Conservation (phyloP, 2,113 vertebrate species). For the Marcusenius ussheri region DNA sequence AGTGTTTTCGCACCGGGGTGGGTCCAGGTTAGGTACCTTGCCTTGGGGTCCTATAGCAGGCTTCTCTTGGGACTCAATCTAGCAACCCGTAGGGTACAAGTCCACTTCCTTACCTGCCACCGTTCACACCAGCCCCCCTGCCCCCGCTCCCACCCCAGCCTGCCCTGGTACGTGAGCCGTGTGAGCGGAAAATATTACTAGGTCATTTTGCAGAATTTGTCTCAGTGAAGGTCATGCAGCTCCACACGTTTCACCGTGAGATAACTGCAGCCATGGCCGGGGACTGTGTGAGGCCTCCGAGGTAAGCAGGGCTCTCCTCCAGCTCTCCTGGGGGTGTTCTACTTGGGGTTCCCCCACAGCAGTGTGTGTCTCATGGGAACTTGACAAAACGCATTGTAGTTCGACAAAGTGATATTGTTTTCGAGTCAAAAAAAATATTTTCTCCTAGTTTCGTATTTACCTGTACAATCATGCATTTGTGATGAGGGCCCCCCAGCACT, state of each 20-base stretch:
- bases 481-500: not conserved
- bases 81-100: not conserved
- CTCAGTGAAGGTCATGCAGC: not conserved
- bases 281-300: not conserved
- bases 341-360: not conserved
- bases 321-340: not conserved
- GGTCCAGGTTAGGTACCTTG: not conserved
- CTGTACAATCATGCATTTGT: not conserved
- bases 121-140: not conserved
- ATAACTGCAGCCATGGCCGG: not conserved
- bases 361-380: not conserved
- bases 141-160: not conserved
- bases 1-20: not conserved
- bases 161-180: not conserved
- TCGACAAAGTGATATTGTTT: too few species aligned
- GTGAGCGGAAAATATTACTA: not conserved
- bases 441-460: not conserved
- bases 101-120: not conserved
- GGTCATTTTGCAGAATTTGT: not conserved
- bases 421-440: not conserved
- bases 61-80: not conserved
- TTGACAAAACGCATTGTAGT: too few species aligned
- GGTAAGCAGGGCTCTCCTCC: not conserved
- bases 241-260: not conserved
- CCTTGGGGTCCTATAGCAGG: not conserved